phyloP scores from a whole-genome alignment of 1,140 invertebrate genomes.

The Nasonia giraulti region DNA sequence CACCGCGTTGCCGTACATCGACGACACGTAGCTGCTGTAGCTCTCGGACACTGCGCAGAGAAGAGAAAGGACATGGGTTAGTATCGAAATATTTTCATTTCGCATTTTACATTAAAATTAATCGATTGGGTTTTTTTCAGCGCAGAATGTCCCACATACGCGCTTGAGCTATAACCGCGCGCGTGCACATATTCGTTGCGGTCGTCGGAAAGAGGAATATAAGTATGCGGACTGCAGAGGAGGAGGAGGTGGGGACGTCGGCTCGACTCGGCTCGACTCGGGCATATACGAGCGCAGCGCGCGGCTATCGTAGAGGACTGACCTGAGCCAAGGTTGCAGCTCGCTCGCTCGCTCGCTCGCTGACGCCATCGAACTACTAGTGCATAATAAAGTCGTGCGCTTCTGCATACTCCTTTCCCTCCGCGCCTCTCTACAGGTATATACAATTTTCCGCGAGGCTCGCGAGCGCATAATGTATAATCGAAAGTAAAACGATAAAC shows the following conservation, averaged over 20 bases:
- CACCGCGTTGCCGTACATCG: constrained; percentile 70
- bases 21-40: constrained; percentile 77
- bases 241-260: not conserved
- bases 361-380: constrained; percentile 73
- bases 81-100: too few relatives aligned
- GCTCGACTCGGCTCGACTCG: constrained; percentile 21
- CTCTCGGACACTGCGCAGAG: constrained; percentile 76
- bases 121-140: too few relatives aligned
- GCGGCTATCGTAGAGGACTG: constrained; percentile 65
- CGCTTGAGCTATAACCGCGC: too few relatives aligned
- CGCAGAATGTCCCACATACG: too few relatives aligned
- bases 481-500: not conserved
- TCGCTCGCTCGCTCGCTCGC: constrained; percentile 55
- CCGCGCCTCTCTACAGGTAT: constrained; percentile 19
- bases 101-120: too few relatives aligned
- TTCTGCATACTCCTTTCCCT: constrained; percentile 56
- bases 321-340: constrained; percentile 73
- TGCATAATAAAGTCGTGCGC: constrained; percentile 69
- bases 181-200: not conserved
- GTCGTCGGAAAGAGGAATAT: not conserved
- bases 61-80: constrained; percentile 38
- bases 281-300: not conserved
- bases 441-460: constrained; percentile 50
- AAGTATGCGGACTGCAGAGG: not conserved
- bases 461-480: constrained; percentile 52